Evolutionary conservation across 2,888 invertebrate genomes (phyloP).

Genomic region (Strigamia crassipes): DNA sequence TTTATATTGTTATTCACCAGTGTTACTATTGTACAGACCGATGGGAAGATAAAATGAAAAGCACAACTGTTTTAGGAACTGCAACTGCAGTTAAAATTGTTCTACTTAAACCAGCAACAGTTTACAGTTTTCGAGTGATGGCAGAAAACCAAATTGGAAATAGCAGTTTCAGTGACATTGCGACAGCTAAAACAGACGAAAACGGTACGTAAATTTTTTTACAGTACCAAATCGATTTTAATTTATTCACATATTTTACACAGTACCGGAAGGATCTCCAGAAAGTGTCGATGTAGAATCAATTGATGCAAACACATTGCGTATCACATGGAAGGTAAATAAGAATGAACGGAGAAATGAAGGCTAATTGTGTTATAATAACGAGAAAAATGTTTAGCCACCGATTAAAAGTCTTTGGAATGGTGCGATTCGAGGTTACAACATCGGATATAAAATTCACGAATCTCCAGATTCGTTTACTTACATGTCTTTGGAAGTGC

Average conservation of each 20-base stretch:
- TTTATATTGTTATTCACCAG: too few species aligned
- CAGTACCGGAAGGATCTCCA: not conserved
- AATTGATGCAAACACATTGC: not conserved
- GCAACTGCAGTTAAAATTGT: too few species aligned
- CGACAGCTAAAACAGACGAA: not conserved
- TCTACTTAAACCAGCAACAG: not conserved
- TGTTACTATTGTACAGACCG: not conserved
- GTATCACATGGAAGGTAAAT: conserved; percentile 44
- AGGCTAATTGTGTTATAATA: too few species aligned
- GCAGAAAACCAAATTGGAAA: conserved; percentile 1
- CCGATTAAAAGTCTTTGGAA: conserved; percentile 27
- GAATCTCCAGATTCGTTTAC: not conserved
- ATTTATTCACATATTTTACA: not conserved
- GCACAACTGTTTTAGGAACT: too few species aligned
- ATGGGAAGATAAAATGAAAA: not conserved
- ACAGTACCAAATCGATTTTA: too few species aligned
- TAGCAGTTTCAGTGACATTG: not conserved
- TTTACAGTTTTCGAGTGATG: conserved; percentile 18
- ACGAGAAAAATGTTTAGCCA: conserved; percentile 43
- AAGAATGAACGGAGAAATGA: too few species aligned
- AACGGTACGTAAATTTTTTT: not conserved
- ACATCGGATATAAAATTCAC: conserved; percentile 28
- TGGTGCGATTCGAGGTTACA: conserved; percentile 40
- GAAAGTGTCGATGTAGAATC: conserved; percentile 44
- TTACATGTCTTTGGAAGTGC: conserved; percentile 7